These are phyloP conservation scores for Fringilla coelebs DNA, from an alignment of 2,797 vertebrate species.

Conservation along the genomic window DNA sequence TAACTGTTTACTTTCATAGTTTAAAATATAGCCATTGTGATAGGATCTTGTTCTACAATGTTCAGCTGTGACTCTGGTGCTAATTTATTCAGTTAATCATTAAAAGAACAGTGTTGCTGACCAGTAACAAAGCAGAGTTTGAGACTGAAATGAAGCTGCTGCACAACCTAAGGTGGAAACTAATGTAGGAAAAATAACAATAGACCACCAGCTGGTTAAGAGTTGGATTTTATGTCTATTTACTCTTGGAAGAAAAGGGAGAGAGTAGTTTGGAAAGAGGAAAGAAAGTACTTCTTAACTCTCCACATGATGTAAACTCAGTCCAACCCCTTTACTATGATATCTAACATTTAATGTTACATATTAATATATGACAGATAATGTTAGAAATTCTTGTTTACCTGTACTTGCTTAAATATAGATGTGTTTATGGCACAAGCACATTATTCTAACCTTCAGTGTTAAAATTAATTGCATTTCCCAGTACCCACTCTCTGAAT, in stretches of 20 bases:
- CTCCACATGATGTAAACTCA: background rate
- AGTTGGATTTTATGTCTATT: background rate
- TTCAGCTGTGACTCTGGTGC: background rate
- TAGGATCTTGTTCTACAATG: background rate
- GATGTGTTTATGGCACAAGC: conserved; percentile 5
- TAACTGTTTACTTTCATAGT: background rate
- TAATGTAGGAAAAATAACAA: background rate
- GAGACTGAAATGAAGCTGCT: background rate
- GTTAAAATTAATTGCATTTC: background rate
- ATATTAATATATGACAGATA: background rate
- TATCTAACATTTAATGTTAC: background rate
- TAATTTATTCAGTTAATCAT: conserved; percentile 39
- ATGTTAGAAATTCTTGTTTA: background rate
- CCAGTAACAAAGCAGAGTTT: background rate
- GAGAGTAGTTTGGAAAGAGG: background rate
- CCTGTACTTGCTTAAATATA: conserved; percentile 34
- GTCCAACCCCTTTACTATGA: background rate
- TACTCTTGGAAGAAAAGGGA: background rate
- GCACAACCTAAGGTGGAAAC: background rate
- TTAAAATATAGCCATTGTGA: conserved; percentile 5
- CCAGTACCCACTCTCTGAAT: background rate
- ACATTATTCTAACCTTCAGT: conserved; percentile 22
- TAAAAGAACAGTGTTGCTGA: background rate
- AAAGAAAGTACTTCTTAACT: background rate
- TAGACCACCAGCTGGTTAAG: background rate